Base-by-base conservation (phyloP, 2,888 invertebrate species). In the Tolmerus cingulatus region DNA sequence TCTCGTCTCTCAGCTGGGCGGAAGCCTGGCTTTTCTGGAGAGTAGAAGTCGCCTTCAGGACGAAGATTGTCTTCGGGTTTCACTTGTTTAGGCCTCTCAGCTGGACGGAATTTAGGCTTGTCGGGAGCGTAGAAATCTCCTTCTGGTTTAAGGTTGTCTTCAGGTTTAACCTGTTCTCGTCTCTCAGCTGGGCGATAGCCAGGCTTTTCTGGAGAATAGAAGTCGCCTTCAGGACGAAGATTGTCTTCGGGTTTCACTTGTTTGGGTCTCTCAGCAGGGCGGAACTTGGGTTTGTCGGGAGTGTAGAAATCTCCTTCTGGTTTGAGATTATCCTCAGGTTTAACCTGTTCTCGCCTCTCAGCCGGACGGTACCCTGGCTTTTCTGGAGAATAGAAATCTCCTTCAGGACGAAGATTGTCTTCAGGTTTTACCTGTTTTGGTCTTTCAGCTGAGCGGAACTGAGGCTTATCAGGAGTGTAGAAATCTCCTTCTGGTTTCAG, bases 331-430 rank as follows among this genome's bases (percentile, higher is more conserved):
- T 94, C 94, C 14, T 91, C 90, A 1, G 93, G 93, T 86, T 91
- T 92, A 0, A 91, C 93, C n/a, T 92, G 91, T 23, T 92, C 90
- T 0, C 93, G 92, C 87, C 93, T 90, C 88, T 94, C 94, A 30
- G 93, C 94, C 1, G 94, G 93, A 4, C 90, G 89, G 90, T 92
- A 93, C 37, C 91, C 89, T 0, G 91, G 91, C 82, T 91, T 92
- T 46, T 91, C 91, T 0, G 91, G 91, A 27, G 89, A 86, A 37
- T 91, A 91, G 55, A 93, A 93, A 1, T 93, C 92, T 0, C 93
- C 93, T 90, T 94, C 94, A 66, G 95, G 94, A 57, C 93, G 93
- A 12, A 95, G 93, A 90, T 95, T 95, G 89, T 95, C 95, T 88
- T 93, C 93, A 88, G 93, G 94, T 90, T 93, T 94, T 81, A 94